Base-by-base conservation (phyloP, 2,888 invertebrate species). In the Agapostemon virescens region DNA sequence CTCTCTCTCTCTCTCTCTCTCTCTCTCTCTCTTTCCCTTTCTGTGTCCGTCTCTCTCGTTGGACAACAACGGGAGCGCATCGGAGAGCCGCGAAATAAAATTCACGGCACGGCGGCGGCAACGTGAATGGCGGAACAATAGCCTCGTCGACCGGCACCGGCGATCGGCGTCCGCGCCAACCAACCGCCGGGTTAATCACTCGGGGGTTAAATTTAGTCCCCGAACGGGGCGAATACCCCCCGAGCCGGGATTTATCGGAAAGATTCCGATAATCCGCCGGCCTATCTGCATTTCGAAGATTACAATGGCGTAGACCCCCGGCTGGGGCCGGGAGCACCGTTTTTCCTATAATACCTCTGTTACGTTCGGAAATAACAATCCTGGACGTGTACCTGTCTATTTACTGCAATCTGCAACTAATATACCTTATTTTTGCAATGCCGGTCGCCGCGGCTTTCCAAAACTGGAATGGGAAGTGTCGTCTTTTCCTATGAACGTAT, bases 71-170 rank as follows among this genome's bases (percentile, higher is more conserved):
- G n/a, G 63, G 38, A 23, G n/a, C 64, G 40, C 40, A 9, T 26
- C 40, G 38, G 49, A 40, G 49, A 72, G 42, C 40, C 67, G 55
- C 71, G 55, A 80, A 84, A 80, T 79, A 80, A 80, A 82, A 72
- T 74, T 82, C 38, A 52, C 67, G 68, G 63, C 7, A 13, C 61
- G 26, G 33, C 23, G 49, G 49, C 49, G 49, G 49, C 49, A 49
- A 49, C n/a, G 36, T 64, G 63, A 72, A 63, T 45, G 33, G 42
- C 68, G 63, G 68, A 73, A 79, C 83, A 83, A 83, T 83, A 42
- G 69, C 49, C 42, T 45, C 70, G 55, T 33, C 73, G 49, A 33
- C 33, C 69, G 45, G 55, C 55, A 45, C 26, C 30, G 36, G 52
- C n/a, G 63, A 63, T 63, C 63, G 33, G 36, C 33, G 63, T 63